Conservation (phyloP, 2,888 invertebrate genomes). For the Choristoneura rosaceana region DNA sequence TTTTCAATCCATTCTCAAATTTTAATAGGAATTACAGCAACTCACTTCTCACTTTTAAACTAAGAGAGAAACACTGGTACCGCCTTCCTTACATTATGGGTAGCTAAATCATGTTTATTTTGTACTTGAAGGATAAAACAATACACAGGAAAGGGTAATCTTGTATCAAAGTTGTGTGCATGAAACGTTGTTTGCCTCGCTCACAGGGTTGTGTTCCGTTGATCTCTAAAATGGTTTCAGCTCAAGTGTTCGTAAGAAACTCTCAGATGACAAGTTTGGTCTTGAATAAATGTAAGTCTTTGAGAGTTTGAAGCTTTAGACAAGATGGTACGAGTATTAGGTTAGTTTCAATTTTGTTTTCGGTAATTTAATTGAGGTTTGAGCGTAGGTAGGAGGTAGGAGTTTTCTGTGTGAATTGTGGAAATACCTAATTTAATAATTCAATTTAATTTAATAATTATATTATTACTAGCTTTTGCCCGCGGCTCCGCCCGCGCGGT, state of each 20-base stretch:
- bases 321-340: neutral
- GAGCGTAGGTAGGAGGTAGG: neutral
- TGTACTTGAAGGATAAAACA: constrained; percentile 64
- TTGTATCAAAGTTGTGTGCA: constrained; percentile 53
- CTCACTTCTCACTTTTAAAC: neutral
- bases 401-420: neutral
- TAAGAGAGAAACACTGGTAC: constrained; percentile 46
- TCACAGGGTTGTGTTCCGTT: constrained; percentile 24
- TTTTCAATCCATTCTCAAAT: too few relatives aligned
- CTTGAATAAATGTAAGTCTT: constrained; percentile 21
- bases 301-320: neutral
- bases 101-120: constrained; percentile 65
- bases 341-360: constrained; percentile 1
- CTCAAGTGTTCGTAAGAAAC: constrained; percentile 17
- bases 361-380: neutral
- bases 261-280: constrained; percentile 8
- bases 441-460: neutral
- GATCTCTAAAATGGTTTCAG: constrained; percentile 33
- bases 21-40: neutral
- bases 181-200: constrained; percentile 37
- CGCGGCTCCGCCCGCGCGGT: too few relatives aligned
- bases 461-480: too few relatives aligned
- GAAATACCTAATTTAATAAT: neutral
- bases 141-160: constrained; percentile 59
- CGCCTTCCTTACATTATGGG: constrained; percentile 55